Conservation (phyloP, 2,888 invertebrate species). For the Amphipoea lucens region DNA sequence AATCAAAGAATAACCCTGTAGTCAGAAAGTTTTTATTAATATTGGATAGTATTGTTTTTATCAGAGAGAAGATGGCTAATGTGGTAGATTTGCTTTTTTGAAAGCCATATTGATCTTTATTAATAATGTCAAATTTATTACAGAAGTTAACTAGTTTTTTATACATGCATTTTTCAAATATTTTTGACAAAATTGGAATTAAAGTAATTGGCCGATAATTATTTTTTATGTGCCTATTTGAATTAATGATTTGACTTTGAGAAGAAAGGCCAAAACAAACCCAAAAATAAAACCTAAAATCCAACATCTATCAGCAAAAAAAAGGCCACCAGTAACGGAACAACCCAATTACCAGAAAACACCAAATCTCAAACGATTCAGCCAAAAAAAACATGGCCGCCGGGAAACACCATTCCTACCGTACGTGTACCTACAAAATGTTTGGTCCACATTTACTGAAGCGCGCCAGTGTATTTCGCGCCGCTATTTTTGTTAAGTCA, state of each 20-base stretch:
- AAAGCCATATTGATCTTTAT: no score
- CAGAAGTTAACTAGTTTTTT: no score
- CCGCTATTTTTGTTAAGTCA: conserved; percentile 67
- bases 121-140: no score
- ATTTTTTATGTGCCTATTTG: background rate
- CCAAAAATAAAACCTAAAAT: background rate
- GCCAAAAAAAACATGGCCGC: conserved; percentile 33
- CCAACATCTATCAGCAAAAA: background rate
- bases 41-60: no score
- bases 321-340: background rate
- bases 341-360: conserved; percentile 19
- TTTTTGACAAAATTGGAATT: no score
- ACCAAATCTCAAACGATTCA: conserved; percentile 33
- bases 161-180: no score
- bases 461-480: conserved; percentile 56
- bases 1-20: no score
- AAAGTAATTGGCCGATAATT: no score
- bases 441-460: conserved; percentile 60
- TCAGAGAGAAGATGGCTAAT: no score
- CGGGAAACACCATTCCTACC: conserved; percentile 30
- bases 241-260: background rate
- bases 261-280: background rate
- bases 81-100: no score
- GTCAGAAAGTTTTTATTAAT: no score
- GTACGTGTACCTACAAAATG: conserved; percentile 44